phyloP scores from a whole-genome alignment of 2,888 invertebrate species.

The Stegophylla sp. region DNA sequence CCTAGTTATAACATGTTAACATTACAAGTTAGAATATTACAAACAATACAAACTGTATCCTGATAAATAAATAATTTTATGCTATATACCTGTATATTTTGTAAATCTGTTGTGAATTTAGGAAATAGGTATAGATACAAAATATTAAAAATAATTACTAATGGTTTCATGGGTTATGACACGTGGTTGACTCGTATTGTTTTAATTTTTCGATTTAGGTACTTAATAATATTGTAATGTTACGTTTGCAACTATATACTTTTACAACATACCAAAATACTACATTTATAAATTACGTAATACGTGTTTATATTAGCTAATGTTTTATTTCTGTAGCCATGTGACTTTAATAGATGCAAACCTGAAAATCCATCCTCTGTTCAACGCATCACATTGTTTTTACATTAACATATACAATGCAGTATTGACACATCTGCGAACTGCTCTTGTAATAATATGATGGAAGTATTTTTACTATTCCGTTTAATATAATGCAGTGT shows the following conservation, averaged over 20 bases:
- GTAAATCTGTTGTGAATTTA: too few species aligned
- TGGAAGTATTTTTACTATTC: conserved; percentile 9
- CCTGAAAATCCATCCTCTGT: background rate
- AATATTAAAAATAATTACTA: too few species aligned
- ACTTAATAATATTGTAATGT: background rate
- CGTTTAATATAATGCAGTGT: background rate
- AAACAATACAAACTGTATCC: too few species aligned
- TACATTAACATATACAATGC: background rate
- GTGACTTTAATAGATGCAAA: background rate
- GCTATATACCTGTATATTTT: too few species aligned
- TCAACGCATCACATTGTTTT: background rate
- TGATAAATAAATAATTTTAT: too few species aligned
- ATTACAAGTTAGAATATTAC: too few species aligned
- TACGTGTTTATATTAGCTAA: background rate
- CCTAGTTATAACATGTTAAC: too few species aligned
- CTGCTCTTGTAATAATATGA: background rate
- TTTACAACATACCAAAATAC: background rate
- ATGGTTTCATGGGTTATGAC: background rate
- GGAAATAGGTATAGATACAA: too few species aligned
- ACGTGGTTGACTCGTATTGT: background rate
- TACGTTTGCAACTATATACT: background rate
- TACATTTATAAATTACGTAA: conserved; percentile 1
- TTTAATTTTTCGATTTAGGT: background rate
- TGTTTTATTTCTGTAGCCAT: background rate
- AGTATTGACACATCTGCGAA: background rate